Base-by-base conservation (phyloP, 2,113 vertebrate species). In the Bos taurus region DNA sequence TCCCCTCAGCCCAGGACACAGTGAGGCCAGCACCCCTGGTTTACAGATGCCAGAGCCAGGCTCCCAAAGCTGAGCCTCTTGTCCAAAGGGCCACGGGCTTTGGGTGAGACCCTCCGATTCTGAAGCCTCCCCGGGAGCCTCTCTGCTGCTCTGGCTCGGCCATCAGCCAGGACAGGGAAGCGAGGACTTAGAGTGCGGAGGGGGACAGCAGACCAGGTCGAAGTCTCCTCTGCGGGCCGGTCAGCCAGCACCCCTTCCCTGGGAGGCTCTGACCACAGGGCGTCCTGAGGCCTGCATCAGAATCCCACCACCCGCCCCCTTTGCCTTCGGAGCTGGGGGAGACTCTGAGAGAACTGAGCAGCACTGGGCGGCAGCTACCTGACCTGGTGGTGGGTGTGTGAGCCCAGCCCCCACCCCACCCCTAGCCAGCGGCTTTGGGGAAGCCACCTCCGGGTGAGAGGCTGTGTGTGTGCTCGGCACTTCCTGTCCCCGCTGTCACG, bases 61-160 rank as follows among this genome's bases (percentile, higher is more conserved):
- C 57, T 23, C 5, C 7, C 43, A 36, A 43, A 64, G 89, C 40
- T 23, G 28, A 23, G 46, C n/a, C 30, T 26, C 81, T 28, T 48
- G 71, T 14, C 50, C 33, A 3, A 2, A 48, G 14, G 81, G 14
- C 14, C 7, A 2, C 2, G 3, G 28, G n/a, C 33, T 15, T 14
- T 21, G 14, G 25, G 28, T 0, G 0, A 59, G 89, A 46, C 9
- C 0, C 77, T n/a, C 5, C 0, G 2, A 10, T 2, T 46, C 87
- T 40, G 30, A 83, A 11, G n/a, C 43, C 62, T 6, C 78, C 5
- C 33, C 1, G 6, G 1, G 25, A 84, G 30, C 77, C 40, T 1
- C 8, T 57, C 5, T 48, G 43, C 19, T 13, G 50, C 64, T 23
- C 48, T 52, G 40, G 19, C 94, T 30, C 8, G 0, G 15, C 80